Evolutionary conservation across 2,888 invertebrate species (phyloP).

Genomic region (Penaeus monodon): DNA sequence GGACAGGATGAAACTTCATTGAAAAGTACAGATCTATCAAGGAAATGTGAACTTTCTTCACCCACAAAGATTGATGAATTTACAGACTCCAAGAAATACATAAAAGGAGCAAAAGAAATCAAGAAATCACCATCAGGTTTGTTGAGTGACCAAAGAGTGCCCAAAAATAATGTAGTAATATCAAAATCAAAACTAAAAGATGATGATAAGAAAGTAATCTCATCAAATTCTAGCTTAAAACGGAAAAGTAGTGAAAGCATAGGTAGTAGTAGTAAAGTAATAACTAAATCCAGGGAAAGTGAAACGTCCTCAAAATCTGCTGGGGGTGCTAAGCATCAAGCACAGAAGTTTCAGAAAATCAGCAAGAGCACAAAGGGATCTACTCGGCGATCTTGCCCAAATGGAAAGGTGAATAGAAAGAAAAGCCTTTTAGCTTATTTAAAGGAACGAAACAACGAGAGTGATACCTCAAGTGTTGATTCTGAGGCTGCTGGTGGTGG

Average conservation of each 20-base stretch:
- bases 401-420: constrained; percentile 57
- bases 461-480: constrained; percentile 62
- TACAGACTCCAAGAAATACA: constrained; percentile 26
- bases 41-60: constrained; percentile 36
- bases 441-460: constrained; percentile 62
- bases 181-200: constrained; percentile 56
- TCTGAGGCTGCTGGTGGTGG: constrained; percentile 51
- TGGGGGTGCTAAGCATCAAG: constrained; percentile 31
- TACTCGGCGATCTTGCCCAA: constrained; percentile 44
- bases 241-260: constrained; percentile 31
- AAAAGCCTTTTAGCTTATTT: constrained; percentile 63
- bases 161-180: constrained; percentile 56
- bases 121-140: constrained; percentile 35
- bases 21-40: constrained; percentile 40
- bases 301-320: constrained; percentile 12
- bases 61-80: constrained; percentile 33
- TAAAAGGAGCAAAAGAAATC: constrained; percentile 30
- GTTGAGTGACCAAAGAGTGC: constrained; percentile 53
- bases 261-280: constrained; percentile 17
- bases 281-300: constrained; percentile 30
- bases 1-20: constrained; percentile 42
- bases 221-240: constrained; percentile 38
- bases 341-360: constrained; percentile 23
- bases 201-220: constrained; percentile 39
- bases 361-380: constrained; percentile 26